Conservation (phyloP, 2,888 invertebrate species). For the Cheilosia variabilis region DNA sequence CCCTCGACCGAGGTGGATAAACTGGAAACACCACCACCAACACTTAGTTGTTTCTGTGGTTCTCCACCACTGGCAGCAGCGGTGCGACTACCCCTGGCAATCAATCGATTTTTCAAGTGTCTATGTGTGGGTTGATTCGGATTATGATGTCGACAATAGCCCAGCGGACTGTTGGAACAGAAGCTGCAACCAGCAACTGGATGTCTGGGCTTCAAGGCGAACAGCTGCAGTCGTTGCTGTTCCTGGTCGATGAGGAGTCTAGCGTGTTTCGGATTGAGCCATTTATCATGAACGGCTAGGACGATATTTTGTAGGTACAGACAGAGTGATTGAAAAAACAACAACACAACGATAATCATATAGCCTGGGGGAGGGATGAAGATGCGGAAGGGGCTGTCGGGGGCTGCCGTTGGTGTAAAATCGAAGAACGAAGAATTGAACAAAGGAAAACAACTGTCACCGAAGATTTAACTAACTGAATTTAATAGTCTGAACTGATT, state of each 20-base stretch:
- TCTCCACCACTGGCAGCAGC: constrained; percentile 22
- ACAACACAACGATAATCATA: constrained; percentile 83
- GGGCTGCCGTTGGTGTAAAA: background rate
- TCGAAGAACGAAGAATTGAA: background rate
- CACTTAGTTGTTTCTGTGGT: constrained; percentile 6
- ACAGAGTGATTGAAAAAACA: constrained; percentile 83
- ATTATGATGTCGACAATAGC: constrained; percentile 82
- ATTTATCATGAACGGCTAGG: constrained; percentile 82
- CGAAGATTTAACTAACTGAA: background rate
- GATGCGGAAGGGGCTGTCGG: background rate
- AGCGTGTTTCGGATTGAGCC: constrained; percentile 82
- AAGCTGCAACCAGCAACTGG: constrained; percentile 79
- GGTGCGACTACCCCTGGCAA: constrained; percentile 32
- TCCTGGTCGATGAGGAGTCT: constrained; percentile 80
- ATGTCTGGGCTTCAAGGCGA: constrained; percentile 58
- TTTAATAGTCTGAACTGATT: background rate
- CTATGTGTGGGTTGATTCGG: constrained; percentile 75
- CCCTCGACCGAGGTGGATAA: constrained; percentile 31
- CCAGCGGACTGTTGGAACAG: constrained; percentile 82
- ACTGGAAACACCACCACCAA: constrained; percentile 38
- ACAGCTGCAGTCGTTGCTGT: constrained; percentile 68
- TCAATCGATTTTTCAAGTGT: constrained; percentile 79
- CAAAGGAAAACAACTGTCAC: background rate
- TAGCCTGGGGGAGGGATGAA: constrained; percentile 63
- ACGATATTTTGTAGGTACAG: constrained; percentile 83